Conservation (phyloP, 2,797 vertebrate species). For the Catamblyrhynchus diadema region DNA sequence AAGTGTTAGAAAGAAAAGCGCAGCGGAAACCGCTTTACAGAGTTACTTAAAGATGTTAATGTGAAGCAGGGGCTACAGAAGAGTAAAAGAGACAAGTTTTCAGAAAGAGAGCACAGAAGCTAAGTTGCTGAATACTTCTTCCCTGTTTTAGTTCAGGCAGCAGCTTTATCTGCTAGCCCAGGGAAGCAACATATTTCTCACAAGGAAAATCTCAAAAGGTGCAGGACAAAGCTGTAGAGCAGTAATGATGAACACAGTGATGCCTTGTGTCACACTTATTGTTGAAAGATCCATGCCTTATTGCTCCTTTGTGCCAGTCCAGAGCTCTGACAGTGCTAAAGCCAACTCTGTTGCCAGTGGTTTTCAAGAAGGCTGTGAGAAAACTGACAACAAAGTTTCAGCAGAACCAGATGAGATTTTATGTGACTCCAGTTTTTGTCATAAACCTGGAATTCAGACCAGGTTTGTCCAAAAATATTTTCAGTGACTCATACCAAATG, state of each 20-base stretch:
- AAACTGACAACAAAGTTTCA: not conserved
- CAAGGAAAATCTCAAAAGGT: not conserved
- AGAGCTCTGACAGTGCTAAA: not conserved
- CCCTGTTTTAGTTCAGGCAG: not conserved
- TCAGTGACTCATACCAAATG: not conserved
- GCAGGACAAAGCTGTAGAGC: not conserved
- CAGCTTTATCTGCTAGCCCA: not conserved
- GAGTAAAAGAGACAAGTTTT: not conserved
- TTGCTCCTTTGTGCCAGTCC: not conserved
- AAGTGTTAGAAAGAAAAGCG: not conserved
- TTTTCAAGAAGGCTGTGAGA: not conserved
- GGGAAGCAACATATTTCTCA: not conserved
- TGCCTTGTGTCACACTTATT: not conserved
- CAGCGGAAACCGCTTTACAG: not conserved
- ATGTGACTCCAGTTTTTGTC: not conserved
- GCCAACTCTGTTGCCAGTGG: not conserved
- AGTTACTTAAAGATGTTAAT: not conserved
- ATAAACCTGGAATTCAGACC: constrained; percentile 3
- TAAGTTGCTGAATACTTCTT: not conserved
- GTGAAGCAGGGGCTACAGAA: not conserved
- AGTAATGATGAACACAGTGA: not conserved
- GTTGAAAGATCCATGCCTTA: not conserved
- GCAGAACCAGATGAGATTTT: not conserved
- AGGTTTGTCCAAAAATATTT: not conserved
- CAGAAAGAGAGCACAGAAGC: not conserved